A percentile compares a stretch with the other conserved stretches of the same genome.
Conservation (phyloP, 2,888 invertebrate species). For the Sphaerophoria taeniata region DNA sequence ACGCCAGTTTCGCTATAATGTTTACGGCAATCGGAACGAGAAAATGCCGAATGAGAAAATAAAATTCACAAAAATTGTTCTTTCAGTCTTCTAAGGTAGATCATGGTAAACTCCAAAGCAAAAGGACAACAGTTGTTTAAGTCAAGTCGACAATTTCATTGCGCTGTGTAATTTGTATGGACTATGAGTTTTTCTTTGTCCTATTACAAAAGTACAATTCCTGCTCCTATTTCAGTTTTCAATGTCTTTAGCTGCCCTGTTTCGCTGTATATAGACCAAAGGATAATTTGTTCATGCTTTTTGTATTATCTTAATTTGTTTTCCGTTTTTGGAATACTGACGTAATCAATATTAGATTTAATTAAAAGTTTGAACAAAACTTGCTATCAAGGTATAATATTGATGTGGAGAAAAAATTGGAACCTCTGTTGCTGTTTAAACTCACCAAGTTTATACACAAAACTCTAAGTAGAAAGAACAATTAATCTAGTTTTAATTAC, state of each 20-base stretch:
- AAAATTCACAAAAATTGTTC: slow-evolving; percentile 38
- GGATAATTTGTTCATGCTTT: slow-evolving; percentile 53
- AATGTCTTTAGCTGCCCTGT: slow-evolving; percentile 13
- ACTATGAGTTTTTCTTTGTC: slow-evolving; percentile 40
- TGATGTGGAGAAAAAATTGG: slow-evolving; percentile 6
- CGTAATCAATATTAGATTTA: slow-evolving; percentile 63
- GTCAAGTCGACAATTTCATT: slow-evolving; percentile 68
- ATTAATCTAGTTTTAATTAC: no score
- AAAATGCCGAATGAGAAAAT: slow-evolving; percentile 26
- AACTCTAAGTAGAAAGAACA: no score
- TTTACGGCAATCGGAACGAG: slow-evolving; percentile 60
- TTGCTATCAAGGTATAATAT: slow-evolving; percentile 45
- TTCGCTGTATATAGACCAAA: slow-evolving; percentile 26
- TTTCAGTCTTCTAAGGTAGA: slow-evolving; percentile 45
- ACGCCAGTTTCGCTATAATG: slow-evolving; percentile 54
- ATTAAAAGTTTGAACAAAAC: slow-evolving; percentile 68
- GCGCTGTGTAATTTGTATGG: slow-evolving; percentile 52
- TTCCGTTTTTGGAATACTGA: slow-evolving; percentile 41
- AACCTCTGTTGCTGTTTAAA: not conserved
- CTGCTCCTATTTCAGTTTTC: slow-evolving; percentile 49
- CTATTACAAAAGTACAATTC: slow-evolving; percentile 5
- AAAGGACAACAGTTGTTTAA: slow-evolving; percentile 67
- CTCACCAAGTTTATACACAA: no score
- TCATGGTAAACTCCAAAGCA: slow-evolving; percentile 66
- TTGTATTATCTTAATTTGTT: slow-evolving; percentile 34